Conservation (phyloP, 1,140 invertebrate genomes). For the Eubasilissa regina region DNA sequence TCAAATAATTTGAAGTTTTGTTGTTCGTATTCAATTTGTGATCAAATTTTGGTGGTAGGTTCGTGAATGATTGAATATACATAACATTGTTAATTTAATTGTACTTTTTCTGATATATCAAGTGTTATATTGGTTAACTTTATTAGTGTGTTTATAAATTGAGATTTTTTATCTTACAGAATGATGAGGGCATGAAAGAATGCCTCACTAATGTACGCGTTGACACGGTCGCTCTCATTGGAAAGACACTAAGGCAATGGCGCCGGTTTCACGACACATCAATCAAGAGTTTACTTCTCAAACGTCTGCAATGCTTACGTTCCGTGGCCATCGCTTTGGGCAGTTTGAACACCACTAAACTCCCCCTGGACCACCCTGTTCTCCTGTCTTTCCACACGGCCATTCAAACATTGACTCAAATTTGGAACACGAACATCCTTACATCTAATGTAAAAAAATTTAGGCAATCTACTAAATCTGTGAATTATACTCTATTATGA, state of each 20-base stretch:
- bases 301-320: constrained; percentile 68
- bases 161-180: constrained; percentile 61
- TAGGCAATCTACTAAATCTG: constrained; percentile 2
- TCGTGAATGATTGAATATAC: no score
- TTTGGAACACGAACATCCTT: constrained; percentile 44
- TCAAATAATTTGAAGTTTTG: no score
- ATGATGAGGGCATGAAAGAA: constrained; percentile 62
- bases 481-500: constrained; percentile 36
- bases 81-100: no score
- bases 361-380: constrained; percentile 41
- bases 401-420: constrained; percentile 36
- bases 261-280: constrained; percentile 62
- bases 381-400: constrained; percentile 38
- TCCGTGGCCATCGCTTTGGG: constrained; percentile 65
- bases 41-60: no score
- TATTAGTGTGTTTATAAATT: no score
- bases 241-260: constrained; percentile 68
- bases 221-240: constrained; percentile 65
- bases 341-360: constrained; percentile 64
- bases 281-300: constrained; percentile 64
- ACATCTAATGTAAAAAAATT: constrained; percentile 8
- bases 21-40: no score
- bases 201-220: constrained; percentile 67
- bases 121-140: no score
- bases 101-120: no score